phyloP scores from a whole-genome alignment of 1,140 invertebrate genomes.

The Ceratitis capitata region DNA sequence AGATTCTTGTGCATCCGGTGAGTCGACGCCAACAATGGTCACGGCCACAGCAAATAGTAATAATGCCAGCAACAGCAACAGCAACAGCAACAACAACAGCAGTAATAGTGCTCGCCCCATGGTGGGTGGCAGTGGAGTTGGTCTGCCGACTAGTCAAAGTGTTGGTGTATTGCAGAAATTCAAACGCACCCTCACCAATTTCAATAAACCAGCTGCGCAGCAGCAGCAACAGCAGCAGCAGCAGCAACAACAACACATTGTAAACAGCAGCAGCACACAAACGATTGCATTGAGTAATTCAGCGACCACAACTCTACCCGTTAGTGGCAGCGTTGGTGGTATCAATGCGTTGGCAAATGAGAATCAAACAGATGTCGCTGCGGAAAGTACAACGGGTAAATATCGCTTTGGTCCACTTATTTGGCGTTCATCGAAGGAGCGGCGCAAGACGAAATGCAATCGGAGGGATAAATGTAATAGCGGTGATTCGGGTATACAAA shows the following conservation, averaged over 20 bases:
- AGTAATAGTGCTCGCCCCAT: no score
- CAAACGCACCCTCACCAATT: conserved; percentile 73
- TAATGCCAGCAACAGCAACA: neutral
- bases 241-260: conserved; percentile 37
- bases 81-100: neutral
- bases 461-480: conserved; percentile 79
- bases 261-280: conserved; percentile 21
- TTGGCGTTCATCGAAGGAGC: conserved; percentile 77
- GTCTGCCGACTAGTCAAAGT: conserved; percentile 42
- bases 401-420: conserved; percentile 75
- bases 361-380: neutral
- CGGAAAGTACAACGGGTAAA: conserved; percentile 45
- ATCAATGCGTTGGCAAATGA: neutral
- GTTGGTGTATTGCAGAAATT: conserved; percentile 75
- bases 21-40: neutral
- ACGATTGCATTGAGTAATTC: neutral
- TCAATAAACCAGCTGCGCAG: conserved; percentile 49
- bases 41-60: neutral
- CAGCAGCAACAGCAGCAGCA: conserved; percentile 47
- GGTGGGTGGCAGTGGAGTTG: no score
- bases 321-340: neutral
- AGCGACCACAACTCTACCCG: neutral
- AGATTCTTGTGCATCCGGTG: neutral
- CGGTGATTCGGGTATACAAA: conserved; percentile 79
- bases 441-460: conserved; percentile 76